Evolutionary conservation across 2,888 invertebrate species (phyloP), one percentile per base, ranked within the genome.

Genomic region (Hipparchia semele): DNA sequence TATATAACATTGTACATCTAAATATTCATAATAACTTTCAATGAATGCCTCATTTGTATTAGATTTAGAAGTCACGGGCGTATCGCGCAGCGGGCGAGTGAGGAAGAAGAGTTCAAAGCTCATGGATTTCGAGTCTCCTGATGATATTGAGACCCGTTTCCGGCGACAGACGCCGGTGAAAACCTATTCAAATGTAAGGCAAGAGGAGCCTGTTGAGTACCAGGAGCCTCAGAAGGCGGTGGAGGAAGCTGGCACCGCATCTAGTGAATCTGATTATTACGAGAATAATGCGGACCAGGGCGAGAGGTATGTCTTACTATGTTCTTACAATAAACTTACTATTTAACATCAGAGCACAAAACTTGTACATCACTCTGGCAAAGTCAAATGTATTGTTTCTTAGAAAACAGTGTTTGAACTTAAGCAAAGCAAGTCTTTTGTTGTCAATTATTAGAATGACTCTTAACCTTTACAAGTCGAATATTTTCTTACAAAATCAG

Each of bases 71-170:
- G 97, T 97, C 72, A 97, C 97, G 71, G 98, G 98, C 8, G 96
- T 98, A 59, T 98, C 98, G 2, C 95, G 98, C 73, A 98, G 98
- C 80, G 98, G 98, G 39, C 95, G 98, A 73, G 98, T 99, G 0
- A 94, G 99, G 71, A 99, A 99, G 92, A 99, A 99, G 90, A 99
- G 98, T 23, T 98, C 98, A 0, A 98, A 99, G 87, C 94, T 99
- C 61, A 96, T 98, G 90, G 99, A 98, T 88, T 99, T 98, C 91
- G 98, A 98, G 86, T 98, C 98, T 0, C 97, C 97, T 0, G 99
- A 98, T 86, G 98, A 98, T 83, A 96, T 97, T 68, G 97, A 97
- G 78, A 94, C 95, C 45, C 94, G 94, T 72, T 95, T 94, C 79
- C 82, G 90, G 0, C 85, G 90, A 80, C 88, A 94, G 74, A 89